phyloP scores from a whole-genome alignment of 1,140 invertebrate species.

The Ceratitis capitata region DNA sequence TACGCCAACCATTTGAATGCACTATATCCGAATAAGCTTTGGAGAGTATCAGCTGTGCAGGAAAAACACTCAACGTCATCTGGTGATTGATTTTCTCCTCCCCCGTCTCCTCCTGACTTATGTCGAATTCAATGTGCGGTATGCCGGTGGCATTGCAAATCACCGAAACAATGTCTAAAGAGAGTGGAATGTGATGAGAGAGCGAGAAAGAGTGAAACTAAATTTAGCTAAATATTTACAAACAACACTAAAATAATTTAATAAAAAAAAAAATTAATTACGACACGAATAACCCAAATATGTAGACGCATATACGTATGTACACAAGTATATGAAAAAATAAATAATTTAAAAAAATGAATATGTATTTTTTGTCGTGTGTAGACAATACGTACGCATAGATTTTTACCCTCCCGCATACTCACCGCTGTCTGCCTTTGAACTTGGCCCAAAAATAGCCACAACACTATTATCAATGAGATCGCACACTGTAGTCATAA shows the following conservation, averaged over 20 bases:
- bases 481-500: conserved; percentile 67
- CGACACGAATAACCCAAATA: too few species aligned
- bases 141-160: conserved; percentile 77
- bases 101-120: conserved; percentile 69
- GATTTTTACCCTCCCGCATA: neutral
- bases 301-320: too few species aligned
- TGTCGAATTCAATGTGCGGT: conserved; percentile 73
- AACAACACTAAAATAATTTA: neutral
- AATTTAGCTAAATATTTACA: neutral
- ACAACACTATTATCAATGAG: conserved; percentile 73
- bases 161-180: conserved; percentile 70
- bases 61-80: conserved; percentile 76
- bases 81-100: conserved; percentile 65
- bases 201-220: neutral
- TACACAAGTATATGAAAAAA: too few species aligned
- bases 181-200: neutral
- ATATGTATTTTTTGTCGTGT: too few species aligned
- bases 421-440: conserved; percentile 68
- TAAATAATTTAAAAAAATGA: too few species aligned
- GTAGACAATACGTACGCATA: too few species aligned
- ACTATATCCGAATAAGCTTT: conserved; percentile 79
- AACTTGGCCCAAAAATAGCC: conserved; percentile 83
- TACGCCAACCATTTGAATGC: conserved; percentile 79
- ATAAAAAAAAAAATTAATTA: neutral
- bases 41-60: conserved; percentile 75